Percentiles rank a stretch among this genome's conserved stretches.
Conservation (phyloP, 35 echinoderm and acorn worm species). For the Antedon bifida region DNA sequence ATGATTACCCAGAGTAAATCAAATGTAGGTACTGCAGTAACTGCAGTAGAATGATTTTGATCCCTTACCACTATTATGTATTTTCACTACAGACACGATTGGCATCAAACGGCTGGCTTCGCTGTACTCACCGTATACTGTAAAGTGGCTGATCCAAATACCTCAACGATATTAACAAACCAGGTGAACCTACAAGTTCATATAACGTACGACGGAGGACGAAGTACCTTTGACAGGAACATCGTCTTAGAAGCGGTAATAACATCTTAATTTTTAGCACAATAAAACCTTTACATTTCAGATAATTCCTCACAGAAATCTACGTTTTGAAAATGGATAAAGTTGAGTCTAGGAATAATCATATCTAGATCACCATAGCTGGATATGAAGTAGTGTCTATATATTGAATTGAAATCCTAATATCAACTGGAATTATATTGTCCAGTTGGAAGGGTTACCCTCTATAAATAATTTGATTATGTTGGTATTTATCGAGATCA, state of each 20-base stretch:
- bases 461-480: too few species aligned
- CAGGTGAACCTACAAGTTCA: slow-evolving; percentile 31
- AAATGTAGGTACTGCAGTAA: not conserved
- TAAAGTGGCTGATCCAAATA: slow-evolving; percentile 52
- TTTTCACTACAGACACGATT: slow-evolving; percentile 55
- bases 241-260: slow-evolving; percentile 71
- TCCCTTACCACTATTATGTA: not conserved
- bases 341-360: too few species aligned
- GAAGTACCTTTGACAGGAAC: slow-evolving; percentile 48
- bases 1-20: not conserved
- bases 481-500: too few species aligned
- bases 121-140: slow-evolving; percentile 75
- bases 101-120: slow-evolving; percentile 69
- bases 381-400: too few species aligned
- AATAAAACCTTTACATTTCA: too few species aligned
- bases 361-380: too few species aligned
- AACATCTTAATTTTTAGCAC: not conserved
- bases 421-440: too few species aligned
- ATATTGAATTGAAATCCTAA: too few species aligned
- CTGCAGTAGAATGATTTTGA: too few species aligned
- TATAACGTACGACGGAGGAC: slow-evolving; percentile 45
- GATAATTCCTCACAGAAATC: too few species aligned
- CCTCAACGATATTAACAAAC: slow-evolving; percentile 36
- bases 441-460: too few species aligned
- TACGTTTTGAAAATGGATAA: too few species aligned